Base-by-base conservation (phyloP, 2,888 invertebrate genomes). In the Lepetodrilus schrolli region DNA sequence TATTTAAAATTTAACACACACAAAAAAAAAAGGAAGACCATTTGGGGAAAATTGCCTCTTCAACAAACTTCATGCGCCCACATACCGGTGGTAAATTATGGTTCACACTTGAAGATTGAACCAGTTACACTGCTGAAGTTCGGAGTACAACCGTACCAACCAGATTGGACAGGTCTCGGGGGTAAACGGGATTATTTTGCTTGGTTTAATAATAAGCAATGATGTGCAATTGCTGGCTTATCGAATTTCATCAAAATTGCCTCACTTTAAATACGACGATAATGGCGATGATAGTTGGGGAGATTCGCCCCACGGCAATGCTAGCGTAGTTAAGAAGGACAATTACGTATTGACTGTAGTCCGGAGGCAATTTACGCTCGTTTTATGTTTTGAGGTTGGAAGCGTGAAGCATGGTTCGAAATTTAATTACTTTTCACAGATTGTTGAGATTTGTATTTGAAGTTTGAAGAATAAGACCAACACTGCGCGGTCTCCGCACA, bases 361-460 rank as follows among this genome's bases (percentile, higher is more conserved):
- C 58, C 34, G 26, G 58, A 26, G 58, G 58, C 58, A 58, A 58
- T 58, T 58, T n/a, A 34, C 58, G 58, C 30, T 23, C 58, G 43
- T 58, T 58, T 58, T 30, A 58, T 58, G 58, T 58, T 58, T 26
- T 23, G 58, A 23, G 58, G 30, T 34, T 34, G 17, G 17, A 58
- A 30, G 58, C 58, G 58, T 58, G 30, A 58, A 58, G 34, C 58
- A 17, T 58, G 58, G 26, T 10, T 23, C 17, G 58, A 58, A 58
- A 30, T 34, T 58, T 58, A 58, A 58, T 58, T 58, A 30, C 26
- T 58, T 26, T 58, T 34, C 48, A 58, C 58, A 58, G 58, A 58
- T 58, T 58, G 58, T 26, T 30, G 13, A 34, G 58, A 58, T 58
- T 58, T 30, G 58, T 13, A 10, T 17, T 30, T 30, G 17, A 30